Percentiles rank a stretch among this genome's conserved stretches.
phyloP scores from a whole-genome alignment of 37 sponge, comb jelly and placozoan species.

The Hexactinellida sp. region DNA sequence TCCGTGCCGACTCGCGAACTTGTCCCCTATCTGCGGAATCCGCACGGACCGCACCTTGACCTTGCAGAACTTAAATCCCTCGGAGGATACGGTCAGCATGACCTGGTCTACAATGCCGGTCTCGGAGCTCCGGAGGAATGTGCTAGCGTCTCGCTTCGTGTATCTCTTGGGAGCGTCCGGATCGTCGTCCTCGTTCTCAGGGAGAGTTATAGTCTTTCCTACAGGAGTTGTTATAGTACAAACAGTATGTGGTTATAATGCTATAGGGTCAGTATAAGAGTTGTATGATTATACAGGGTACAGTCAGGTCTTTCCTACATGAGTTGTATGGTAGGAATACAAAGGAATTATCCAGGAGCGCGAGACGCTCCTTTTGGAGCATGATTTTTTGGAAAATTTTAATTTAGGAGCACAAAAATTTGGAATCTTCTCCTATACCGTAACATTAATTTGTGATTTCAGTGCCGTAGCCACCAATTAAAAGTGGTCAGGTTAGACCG shows the following conservation, averaged over 20 bases:
- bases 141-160: slow-evolving; percentile 86
- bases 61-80: slow-evolving; percentile 98
- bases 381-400: no score
- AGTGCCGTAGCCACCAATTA: no score
- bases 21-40: slow-evolving; percentile 97
- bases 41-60: slow-evolving; percentile 87
- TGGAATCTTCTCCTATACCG: no score
- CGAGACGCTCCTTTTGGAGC: no score
- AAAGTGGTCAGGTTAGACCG: no score
- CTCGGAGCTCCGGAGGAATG: slow-evolving; percentile 82
- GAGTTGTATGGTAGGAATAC: no score
- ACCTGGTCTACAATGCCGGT: slow-evolving; percentile 96
- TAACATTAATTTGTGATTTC: no score
- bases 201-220: slow-evolving; percentile 81
- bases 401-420: no score
- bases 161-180: slow-evolving; percentile 61
- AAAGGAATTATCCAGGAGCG: no score
- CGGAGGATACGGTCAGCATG: slow-evolving; percentile 89
- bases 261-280: no score
- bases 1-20: slow-evolving; percentile 98
- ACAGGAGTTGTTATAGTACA: not conserved
- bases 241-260: not conserved
- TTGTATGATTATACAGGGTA: no score
- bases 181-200: slow-evolving; percentile 91
- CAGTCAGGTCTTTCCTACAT: no score